Conservation (phyloP, 37 sponge, comb jelly and placozoan genomes). For the Tethya wilhelma region DNA sequence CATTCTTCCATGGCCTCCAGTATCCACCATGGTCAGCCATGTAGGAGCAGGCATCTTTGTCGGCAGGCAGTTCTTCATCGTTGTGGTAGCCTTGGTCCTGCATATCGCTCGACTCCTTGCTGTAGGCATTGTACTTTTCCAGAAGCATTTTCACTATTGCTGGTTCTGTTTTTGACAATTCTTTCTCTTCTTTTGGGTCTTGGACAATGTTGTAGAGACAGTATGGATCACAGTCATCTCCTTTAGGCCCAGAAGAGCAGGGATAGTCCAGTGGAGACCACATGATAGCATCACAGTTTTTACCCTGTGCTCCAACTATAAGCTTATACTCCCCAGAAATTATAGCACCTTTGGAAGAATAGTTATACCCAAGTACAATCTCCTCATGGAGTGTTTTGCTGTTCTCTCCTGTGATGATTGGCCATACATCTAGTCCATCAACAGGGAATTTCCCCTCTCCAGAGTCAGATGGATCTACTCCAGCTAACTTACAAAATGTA, state of each 20-base stretch:
- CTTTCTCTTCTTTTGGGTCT: constrained; percentile 36
- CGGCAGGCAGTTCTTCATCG: background rate
- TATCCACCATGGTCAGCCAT: background rate
- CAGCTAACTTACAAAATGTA: too few species aligned
- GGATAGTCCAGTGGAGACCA: constrained; percentile 12
- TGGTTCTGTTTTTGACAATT: constrained; percentile 6
- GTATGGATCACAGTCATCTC: constrained; percentile 19
- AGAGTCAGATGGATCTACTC: too few species aligned
- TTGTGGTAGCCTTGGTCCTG: too few species aligned
- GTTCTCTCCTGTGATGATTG: too few species aligned
- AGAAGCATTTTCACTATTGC: constrained; percentile 17
- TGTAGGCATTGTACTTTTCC: constrained; percentile 13
- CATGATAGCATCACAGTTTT: background rate
- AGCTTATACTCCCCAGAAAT: too few species aligned
- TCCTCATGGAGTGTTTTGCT: too few species aligned
- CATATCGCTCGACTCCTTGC: constrained; percentile 10
- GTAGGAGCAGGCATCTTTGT: background rate
- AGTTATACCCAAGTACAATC: too few species aligned
- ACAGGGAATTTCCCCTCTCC: too few species aligned
- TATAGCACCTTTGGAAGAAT: too few species aligned
- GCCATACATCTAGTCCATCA: too few species aligned
- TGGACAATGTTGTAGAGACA: constrained; percentile 29
- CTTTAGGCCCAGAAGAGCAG: background rate
- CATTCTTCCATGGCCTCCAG: too few species aligned
- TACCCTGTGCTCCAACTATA: background rate